A percentile compares a stretch with the other conserved stretches of the same genome.
Conservation (phyloP, 1,140 invertebrate species). For the Aphelenchoides fujianensis region DNA sequence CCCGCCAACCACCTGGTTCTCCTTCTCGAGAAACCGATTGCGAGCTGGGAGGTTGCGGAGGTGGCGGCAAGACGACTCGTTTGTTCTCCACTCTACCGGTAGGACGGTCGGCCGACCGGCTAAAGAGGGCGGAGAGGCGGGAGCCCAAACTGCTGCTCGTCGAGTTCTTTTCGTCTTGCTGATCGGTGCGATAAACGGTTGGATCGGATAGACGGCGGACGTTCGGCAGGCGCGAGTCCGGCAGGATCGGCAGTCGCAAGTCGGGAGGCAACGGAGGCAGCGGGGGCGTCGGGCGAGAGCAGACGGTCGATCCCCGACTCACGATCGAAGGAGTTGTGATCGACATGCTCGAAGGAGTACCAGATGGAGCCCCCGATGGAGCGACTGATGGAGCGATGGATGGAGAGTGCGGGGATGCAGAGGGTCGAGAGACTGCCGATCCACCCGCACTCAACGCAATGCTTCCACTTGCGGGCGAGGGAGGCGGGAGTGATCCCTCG, state of each 20-base stretch:
- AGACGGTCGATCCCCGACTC: neutral
- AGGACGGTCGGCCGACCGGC: neutral
- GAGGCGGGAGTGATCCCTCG: neutral
- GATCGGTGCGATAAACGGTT: neutral
- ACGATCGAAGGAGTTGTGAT: neutral
- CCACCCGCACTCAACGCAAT: neutral
- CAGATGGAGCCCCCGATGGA: too few species aligned
- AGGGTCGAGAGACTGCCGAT: neutral
- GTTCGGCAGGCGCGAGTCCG: conserved; percentile 7
- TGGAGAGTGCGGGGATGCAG: neutral
- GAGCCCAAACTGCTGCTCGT: conserved; percentile 7
- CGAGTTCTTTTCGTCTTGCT: neutral
- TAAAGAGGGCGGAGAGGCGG: conserved; percentile 8
- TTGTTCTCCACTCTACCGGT: too few species aligned
- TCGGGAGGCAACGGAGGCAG: neutral
- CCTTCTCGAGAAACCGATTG: conserved; percentile 23
- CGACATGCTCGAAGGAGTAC: neutral
- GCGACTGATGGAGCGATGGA: neutral
- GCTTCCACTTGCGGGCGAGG: neutral
- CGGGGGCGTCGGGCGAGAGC: neutral
- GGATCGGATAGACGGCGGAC: conserved; percentile 13
- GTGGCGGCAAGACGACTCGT: too few species aligned
- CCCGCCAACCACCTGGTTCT: conserved; percentile 6
- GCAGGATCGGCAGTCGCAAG: neutral
- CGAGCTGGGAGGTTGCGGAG: neutral